Base-by-base conservation (phyloP, 2,113 vertebrate species). In the Pachycephala philippinensis region DNA sequence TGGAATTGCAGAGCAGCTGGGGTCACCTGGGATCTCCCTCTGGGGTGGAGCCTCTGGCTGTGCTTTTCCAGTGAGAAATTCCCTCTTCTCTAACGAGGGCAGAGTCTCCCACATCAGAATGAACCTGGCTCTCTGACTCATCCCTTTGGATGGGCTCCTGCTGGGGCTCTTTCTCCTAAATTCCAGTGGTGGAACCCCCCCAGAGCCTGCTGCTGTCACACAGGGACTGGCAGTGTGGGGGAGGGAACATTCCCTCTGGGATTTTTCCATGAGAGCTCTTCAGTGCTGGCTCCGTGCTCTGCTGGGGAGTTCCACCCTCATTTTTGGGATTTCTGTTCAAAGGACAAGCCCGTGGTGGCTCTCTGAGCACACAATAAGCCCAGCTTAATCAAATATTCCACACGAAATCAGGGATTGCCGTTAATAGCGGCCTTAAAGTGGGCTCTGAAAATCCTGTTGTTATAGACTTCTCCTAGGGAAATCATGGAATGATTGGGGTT, bases 261-360 rank as follows among this genome's bases (percentile, higher is more conserved):
- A 17, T 89, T 61, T 50, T 45, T 5, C 7, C 70, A 18, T 5
- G 82, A 50, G 44, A 81, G 37, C 69, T 8, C 52, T 68, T 56
- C 22, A 3, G 0, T 24, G 3, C 52, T 16, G 45, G 26, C 42
- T 11, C 5, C 1, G 0, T 7, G 56, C 24, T 37, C 63, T 49
- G 26, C 18, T 2, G 9, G 76, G 9, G 35, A 89, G 4, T 8
- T 4, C 68, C 54, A 35, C 69, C 54, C 64, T 37, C 42, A 0
- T 26, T 57, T 76, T 35, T 81, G 77, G 50, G 44, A 17, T 52
- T 15, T 18, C 33, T 33, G 14, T 35, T 72, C 44, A 13, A 60
- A 87, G 63, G 37, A 30, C 21, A 3, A 61, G 15, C 19, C 22
- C 13, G 3, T 10, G 6, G 71, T 15, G 59, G 35, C 64, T 26